Conservation (phyloP, 2,888 invertebrate species). For the Ischnus inquisitorius region DNA sequence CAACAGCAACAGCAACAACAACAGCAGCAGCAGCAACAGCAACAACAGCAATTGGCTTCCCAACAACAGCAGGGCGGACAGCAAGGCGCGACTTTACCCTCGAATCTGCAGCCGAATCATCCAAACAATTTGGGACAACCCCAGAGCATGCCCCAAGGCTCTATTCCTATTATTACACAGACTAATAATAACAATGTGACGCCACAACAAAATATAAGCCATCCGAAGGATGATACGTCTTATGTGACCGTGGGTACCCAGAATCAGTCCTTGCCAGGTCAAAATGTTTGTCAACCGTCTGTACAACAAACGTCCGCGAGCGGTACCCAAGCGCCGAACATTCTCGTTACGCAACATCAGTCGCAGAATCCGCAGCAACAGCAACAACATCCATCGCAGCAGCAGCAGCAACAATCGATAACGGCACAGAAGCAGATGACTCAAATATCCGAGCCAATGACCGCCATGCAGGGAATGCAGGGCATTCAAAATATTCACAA, state of each 20-base stretch:
- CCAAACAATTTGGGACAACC: conserved; percentile 87
- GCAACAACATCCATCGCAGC: conserved; percentile 86
- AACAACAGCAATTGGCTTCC: conserved; percentile 70
- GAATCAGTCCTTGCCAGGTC: conserved; percentile 78
- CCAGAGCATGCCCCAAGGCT: conserved; percentile 87
- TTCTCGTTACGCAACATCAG: conserved; percentile 80
- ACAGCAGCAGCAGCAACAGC: conserved; percentile 77
- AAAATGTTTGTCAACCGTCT: conserved; percentile 78
- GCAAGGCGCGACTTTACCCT: conserved; percentile 88
- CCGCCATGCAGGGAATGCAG: conserved; percentile 81
- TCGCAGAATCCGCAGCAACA: conserved; percentile 86
- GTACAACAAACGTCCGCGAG: conserved; percentile 77
- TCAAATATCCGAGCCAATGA: conserved; percentile 81
- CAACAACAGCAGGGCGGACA: conserved; percentile 82
- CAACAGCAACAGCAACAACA: conserved; percentile 78
- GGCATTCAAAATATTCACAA: conserved; percentile 82
- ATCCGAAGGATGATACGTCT: conserved; percentile 76
- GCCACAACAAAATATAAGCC: conserved; percentile 78
- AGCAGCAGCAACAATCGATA: conserved; percentile 84
- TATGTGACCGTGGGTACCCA: conserved; percentile 79
- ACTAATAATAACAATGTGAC: conserved; percentile 79
- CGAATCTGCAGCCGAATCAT: conserved; percentile 87
- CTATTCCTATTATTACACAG: conserved; percentile 88
- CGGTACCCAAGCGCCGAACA: conserved; percentile 78
- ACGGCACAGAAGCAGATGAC: conserved; percentile 76